Base-by-base conservation (phyloP, 2,113 vertebrate genomes). In the Thunnus maccoyii region DNA sequence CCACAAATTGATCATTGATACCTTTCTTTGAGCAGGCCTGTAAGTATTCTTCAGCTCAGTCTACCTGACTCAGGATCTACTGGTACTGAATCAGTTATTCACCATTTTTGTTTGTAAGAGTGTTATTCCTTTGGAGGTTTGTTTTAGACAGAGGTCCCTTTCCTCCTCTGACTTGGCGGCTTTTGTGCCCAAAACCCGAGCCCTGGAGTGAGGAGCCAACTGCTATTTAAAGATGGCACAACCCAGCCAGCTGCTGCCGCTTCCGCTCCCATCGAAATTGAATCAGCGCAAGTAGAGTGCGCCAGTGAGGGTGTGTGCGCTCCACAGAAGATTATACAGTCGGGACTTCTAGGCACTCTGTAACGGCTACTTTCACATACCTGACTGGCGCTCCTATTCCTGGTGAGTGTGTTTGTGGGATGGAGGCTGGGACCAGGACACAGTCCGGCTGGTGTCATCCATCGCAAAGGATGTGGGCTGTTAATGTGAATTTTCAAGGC, bases 221-320 rank as follows among this genome's bases (percentile, higher is more conserved):
- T 87, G 77, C 87, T 94, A 91, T 94, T 94, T 93, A 91, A 95
- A 90, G 92, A 92, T 84, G 86, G 79, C 86, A 88, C 54, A 88
- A 91, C 86, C 61, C 46, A 62, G 82, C 90, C 91, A 93, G 90
- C 88, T 92, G 89, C 88, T 90, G 91, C 86, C 44, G 0, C 86
- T 95, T 93, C 87, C 63, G 41, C 81, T 89, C 76, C 57, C 82
- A n/a, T 87, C 64, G 69, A 92, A 92, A 94, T 89, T 86, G 78
- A 93, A 93, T 94, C 90, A 76, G 68, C 22, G 41, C 79, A 82
- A 80, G 78, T 47, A 55, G 75, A 86, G 86, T 85, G 83, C 63
- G 8, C 66, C 72, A 76, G 82, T 20, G 79, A 86, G 85, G 84
- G 90, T 71, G 86, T 89, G 86, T 75, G 72, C 54, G 6, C 88